These are phyloP conservation scores for Lanius ludovicianus DNA, from an alignment of 2,113 vertebrate species.

Conservation along the genomic window DNA sequence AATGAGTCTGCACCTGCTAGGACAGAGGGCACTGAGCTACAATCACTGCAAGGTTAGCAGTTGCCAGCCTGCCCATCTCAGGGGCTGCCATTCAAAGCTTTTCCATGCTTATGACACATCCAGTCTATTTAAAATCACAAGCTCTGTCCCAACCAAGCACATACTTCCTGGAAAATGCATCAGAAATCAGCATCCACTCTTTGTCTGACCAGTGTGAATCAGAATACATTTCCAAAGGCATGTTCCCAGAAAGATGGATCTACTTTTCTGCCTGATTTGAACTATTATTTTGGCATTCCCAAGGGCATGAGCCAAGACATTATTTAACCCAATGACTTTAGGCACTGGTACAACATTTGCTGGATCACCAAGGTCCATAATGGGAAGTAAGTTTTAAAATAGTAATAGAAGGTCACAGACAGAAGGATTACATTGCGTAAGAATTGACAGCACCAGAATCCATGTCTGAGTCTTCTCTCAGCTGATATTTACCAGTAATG, in stretches of 20 bases:
- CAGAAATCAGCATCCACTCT: not conserved
- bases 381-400: slow-evolving; percentile 53
- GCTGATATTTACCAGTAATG: not conserved
- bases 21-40: not conserved
- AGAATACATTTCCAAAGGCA: slow-evolving; percentile 21
- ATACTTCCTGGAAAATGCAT: slow-evolving; percentile 20
- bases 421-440: slow-evolving; percentile 13
- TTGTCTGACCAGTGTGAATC: slow-evolving; percentile 7
- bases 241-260: slow-evolving; percentile 1
- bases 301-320: not conserved
- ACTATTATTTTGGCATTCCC: slow-evolving; percentile 20
- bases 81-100: not conserved
- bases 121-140: not conserved
- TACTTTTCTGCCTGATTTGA: slow-evolving; percentile 40
- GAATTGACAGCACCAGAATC: slow-evolving; percentile 1
- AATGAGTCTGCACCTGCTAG: not conserved
- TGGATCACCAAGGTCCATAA: slow-evolving; percentile 19
- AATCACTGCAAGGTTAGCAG: not conserved
- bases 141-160: not conserved
- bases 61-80: not conserved
- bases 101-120: not conserved
- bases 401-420: slow-evolving; percentile 27
- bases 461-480: not conserved
- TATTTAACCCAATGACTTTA: slow-evolving; percentile 26
- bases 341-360: slow-evolving; percentile 18